Evolutionary conservation across 1,140 invertebrate species (phyloP).

Genomic region (Wiebesia pumilae): DNA sequence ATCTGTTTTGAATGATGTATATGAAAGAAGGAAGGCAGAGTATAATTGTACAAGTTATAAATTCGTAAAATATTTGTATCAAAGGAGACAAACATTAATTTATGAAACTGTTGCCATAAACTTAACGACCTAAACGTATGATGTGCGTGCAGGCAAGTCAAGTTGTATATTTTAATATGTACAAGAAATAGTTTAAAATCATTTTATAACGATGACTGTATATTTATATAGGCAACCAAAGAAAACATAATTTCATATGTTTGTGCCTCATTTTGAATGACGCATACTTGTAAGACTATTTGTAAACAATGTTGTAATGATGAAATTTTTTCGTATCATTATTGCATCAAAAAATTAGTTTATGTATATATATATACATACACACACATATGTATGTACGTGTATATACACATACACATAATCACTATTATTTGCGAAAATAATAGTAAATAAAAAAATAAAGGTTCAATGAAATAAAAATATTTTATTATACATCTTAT

Average conservation of each 20-base stretch:
- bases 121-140: slow-evolving; percentile 48
- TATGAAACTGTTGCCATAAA: slow-evolving; percentile 43
- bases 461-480: slow-evolving; percentile 38
- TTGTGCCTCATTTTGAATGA: slow-evolving; percentile 60
- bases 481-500: slow-evolving; percentile 29
- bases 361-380: not conserved
- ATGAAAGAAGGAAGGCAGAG: slow-evolving; percentile 29
- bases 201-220: slow-evolving; percentile 59
- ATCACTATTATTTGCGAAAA: slow-evolving; percentile 25
- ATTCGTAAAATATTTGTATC: slow-evolving; percentile 25
- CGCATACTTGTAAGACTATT: slow-evolving; percentile 52
- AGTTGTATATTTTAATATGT: slow-evolving; percentile 58
- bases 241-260: slow-evolving; percentile 61
- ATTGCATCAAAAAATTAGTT: not conserved
- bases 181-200: slow-evolving; percentile 57
- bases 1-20: slow-evolving; percentile 39
- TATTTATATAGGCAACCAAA: slow-evolving; percentile 64
- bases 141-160: slow-evolving; percentile 47
- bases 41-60: slow-evolving; percentile 44
- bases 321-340: slow-evolving; percentile 39
- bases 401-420: too few species aligned
- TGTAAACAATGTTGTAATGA: slow-evolving; percentile 53
- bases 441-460: slow-evolving; percentile 27
- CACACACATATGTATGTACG: slow-evolving; percentile 4
- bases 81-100: slow-evolving; percentile 22